A percentile compares a stretch with the other conserved stretches of the same genome.
Evolutionary conservation across 2,797 vertebrate genomes (phyloP).

Genomic region (Cichlasoma orientale): DNA sequence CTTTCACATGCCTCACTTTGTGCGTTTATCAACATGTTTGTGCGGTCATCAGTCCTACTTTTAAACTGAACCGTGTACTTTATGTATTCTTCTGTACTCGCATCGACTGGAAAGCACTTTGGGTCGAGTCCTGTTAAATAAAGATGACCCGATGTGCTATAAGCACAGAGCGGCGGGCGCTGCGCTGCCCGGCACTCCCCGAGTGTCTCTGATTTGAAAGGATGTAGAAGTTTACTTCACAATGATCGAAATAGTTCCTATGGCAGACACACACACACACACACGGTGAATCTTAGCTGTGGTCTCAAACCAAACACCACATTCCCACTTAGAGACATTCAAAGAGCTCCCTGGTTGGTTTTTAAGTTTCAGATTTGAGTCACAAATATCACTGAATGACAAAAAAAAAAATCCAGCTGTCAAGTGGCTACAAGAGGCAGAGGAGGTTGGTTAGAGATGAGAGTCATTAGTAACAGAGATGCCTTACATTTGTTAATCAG

Average conservation of each 20-base stretch:
- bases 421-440: not conserved
- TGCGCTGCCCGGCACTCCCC: not conserved
- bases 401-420: not conserved
- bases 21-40: not conserved
- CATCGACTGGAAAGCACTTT: not conserved
- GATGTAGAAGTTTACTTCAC: not conserved
- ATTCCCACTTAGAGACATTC: not conserved
- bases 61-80: not conserved
- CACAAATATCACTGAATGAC: not conserved
- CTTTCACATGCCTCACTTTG: not conserved
- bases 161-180: not conserved
- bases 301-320: constrained; percentile 45
- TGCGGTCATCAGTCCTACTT: not conserved
- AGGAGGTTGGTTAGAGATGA: constrained; percentile 37
- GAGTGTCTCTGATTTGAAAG: constrained; percentile 34
- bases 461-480: constrained; percentile 2
- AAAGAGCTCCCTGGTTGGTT: not conserved
- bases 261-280: constrained; percentile 6
- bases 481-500: constrained; percentile 95
- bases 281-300: constrained; percentile 4
- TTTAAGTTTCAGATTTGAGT: not conserved
- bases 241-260: not conserved
- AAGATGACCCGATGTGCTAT: not conserved
- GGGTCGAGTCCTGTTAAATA: not conserved
- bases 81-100: not conserved